These are phyloP conservation scores for Ptychoptera albimana DNA, from an alignment of 2,888 invertebrate genomes.

Conservation along the genomic window DNA sequence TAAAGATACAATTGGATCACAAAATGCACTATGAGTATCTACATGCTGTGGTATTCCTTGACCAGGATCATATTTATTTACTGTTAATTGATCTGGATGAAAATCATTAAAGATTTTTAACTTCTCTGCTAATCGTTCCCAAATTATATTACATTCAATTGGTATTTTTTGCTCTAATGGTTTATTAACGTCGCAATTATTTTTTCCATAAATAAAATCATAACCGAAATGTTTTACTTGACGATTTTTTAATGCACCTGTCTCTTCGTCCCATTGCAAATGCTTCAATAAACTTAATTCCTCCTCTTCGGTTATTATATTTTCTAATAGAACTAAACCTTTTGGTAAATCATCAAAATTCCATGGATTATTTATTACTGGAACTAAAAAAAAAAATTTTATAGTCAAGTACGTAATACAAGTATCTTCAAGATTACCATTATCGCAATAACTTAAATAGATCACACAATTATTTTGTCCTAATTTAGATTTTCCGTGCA, in stretches of 20 bases:
- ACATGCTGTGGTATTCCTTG: slow-evolving; percentile 92
- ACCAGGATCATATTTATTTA: slow-evolving; percentile 70
- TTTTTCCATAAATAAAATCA: slow-evolving; percentile 76
- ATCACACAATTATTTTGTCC: slow-evolving; percentile 42
- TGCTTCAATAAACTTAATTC: slow-evolving; percentile 43
- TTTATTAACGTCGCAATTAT: slow-evolving; percentile 59
- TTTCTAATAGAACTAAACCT: slow-evolving; percentile 50
- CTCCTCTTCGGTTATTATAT: slow-evolving; percentile 56
- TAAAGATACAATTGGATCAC: slow-evolving; percentile 71
- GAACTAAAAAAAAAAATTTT: too few species aligned
- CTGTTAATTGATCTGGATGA: slow-evolving; percentile 66
- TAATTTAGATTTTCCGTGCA: slow-evolving; percentile 42
- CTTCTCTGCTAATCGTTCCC: slow-evolving; percentile 29
- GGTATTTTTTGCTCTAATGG: slow-evolving; percentile 59
- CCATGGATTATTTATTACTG: slow-evolving; percentile 17
- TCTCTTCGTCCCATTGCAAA: slow-evolving; percentile 35
- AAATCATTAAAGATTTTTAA: slow-evolving; percentile 32
- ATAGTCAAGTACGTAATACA: too few species aligned
- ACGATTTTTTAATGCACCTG: slow-evolving; percentile 53
- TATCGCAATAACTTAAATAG: slow-evolving; percentile 46
- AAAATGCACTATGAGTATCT: slow-evolving; percentile 90
- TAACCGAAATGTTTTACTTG: slow-evolving; percentile 83
- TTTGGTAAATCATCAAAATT: slow-evolving; percentile 35
- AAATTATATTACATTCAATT: slow-evolving; percentile 45
- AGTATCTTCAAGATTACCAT: slow-evolving; percentile 33